Percentiles rank a stretch among this genome's conserved stretches.
phyloP scores from a whole-genome alignment of 2,888 invertebrate genomes.

The Leptura quadrifasciata region DNA sequence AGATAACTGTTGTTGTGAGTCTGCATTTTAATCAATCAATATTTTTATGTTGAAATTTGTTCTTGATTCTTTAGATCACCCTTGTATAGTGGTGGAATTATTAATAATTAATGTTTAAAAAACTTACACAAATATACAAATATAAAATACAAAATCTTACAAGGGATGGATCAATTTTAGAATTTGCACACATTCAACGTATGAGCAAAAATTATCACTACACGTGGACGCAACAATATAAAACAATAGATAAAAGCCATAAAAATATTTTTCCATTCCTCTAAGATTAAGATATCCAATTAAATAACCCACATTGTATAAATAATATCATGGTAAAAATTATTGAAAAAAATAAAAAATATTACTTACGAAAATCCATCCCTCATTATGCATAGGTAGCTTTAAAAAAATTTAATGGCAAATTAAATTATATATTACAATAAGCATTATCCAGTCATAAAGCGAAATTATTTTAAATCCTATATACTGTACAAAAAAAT shows the following conservation, averaged over 20 bases:
- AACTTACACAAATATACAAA: slow-evolving; percentile 37
- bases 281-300: neutral
- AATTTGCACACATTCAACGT: slow-evolving; percentile 1
- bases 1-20: too few species aligned
- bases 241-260: neutral
- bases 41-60: neutral
- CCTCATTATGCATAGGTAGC: slow-evolving; percentile 11
- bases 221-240: neutral
- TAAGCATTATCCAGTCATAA: slow-evolving; percentile 53
- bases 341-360: neutral
- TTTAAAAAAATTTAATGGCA: slow-evolving; percentile 43
- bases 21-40: too few species aligned
- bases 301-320: neutral
- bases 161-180: slow-evolving; percentile 27
- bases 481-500: slow-evolving; percentile 47
- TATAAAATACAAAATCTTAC: slow-evolving; percentile 34
- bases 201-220: slow-evolving; percentile 6
- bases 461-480: slow-evolving; percentile 51
- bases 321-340: slow-evolving; percentile 3
- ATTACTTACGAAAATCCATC: slow-evolving; percentile 30
- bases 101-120: slow-evolving; percentile 28
- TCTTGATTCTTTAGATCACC: slow-evolving; percentile 1
- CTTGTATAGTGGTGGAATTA: slow-evolving; percentile 23
- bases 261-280: neutral
- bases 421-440: slow-evolving; percentile 58